Evolutionary conservation across 1,140 invertebrate species (phyloP).

Genomic region (Orius insidiosus): DNA sequence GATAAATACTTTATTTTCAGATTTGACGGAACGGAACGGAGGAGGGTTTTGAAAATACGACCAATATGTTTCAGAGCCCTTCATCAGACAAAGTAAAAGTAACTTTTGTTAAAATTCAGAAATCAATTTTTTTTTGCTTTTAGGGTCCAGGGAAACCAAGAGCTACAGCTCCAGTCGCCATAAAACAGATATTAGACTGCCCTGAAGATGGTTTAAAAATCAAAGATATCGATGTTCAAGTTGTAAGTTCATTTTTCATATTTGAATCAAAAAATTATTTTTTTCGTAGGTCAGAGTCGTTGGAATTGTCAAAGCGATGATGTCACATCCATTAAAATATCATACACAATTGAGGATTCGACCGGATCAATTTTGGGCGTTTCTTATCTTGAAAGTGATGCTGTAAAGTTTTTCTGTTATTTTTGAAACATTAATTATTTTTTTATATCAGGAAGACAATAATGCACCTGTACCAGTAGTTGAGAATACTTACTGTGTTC

Average conservation of each 20-base stretch:
- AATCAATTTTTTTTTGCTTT: background rate
- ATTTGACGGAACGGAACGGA: conserved; percentile 2
- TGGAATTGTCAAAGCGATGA: conserved; percentile 35
- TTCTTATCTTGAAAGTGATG: conserved; percentile 22
- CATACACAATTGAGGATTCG: conserved; percentile 41
- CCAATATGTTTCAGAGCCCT: conserved; percentile 13
- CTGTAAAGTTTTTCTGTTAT: conserved; percentile 3
- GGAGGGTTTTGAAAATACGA: conserved; percentile 11
- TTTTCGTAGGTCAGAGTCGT: conserved; percentile 32
- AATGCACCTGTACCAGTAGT: conserved; percentile 34
- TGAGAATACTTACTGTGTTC: conserved; percentile 47
- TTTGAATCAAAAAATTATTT: conserved; percentile 7
- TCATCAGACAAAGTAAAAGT: conserved; percentile 4
- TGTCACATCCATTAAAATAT: conserved; percentile 40
- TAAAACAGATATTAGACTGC: conserved; percentile 34
- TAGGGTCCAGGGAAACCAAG: conserved; percentile 18
- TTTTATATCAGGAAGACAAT: conserved; percentile 34
- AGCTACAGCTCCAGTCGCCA: conserved; percentile 38
- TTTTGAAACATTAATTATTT: conserved; percentile 1
- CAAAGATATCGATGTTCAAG: conserved; percentile 23
- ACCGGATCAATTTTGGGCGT: conserved; percentile 29
- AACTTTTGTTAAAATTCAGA: background rate
- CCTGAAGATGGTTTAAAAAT: conserved; percentile 34
- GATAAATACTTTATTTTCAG: too few species aligned
- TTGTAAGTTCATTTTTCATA: conserved; percentile 18